Base-by-base conservation (phyloP, 2,888 invertebrate genomes). In the Drosophila phalerata region DNA sequence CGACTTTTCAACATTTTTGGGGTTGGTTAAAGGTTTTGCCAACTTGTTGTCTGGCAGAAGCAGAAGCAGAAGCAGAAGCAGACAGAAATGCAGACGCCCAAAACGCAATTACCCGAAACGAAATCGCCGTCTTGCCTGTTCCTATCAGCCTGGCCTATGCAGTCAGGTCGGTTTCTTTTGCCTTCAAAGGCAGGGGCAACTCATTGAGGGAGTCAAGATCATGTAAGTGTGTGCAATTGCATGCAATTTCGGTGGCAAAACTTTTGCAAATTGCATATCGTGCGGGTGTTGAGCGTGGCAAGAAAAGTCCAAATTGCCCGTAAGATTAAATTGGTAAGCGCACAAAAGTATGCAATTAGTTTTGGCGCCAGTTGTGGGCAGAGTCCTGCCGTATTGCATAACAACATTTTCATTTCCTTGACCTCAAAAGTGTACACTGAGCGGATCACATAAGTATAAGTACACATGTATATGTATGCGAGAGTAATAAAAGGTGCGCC, bases 31-130 rank as follows among this genome's bases (percentile, higher is more conserved):
- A 68, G 70, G 72, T 42, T 56, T 69, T 19, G 17, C 60, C 76
- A 72, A 74, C 61, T 81, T 69, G 66, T 71, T 81, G 75, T 79
- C 83, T 69, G 63, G 47, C 61, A 69, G 69, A 69, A 67, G 56
- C 69, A 51, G n/a, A n/a, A 69, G 61, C 69, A 49, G 34, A 48
- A 15, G 17, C n/a, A 51, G 5, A 40, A 15, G n/a, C 55, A 55
- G 55, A 55, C 34, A 5, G 4, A 34, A 22, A 51, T 22, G 51
- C 51, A 53, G 53, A 43, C 55, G 48, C 62, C 53, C 55, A 55
- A 61, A 81, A 84, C 81, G 88, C 89, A 83, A 83, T 83, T 83
- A 83, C 77, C 83, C 83, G 62, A 70, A 73, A 73, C 86, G 63
- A 51, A 73, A 68, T 52, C 52, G 37, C 48, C 57, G 76, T 52